Base-by-base conservation (phyloP, 2,888 invertebrate genomes). In the Anoplius nigerrimus region DNA sequence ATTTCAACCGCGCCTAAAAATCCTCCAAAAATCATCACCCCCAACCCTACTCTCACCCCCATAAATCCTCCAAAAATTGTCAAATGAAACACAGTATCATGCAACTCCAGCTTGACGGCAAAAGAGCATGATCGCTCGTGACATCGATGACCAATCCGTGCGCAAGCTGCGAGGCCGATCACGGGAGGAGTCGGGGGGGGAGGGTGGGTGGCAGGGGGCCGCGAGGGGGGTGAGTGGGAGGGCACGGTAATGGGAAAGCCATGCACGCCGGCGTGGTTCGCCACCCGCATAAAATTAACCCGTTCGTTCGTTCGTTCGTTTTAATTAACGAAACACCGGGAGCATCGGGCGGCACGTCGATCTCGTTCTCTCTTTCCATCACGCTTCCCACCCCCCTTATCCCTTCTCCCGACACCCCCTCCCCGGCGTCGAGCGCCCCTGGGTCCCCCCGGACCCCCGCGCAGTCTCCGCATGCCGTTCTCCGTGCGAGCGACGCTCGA, bases 221-320 rank as follows among this genome's bases (percentile, higher is more conserved):
- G 22, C 45, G 61, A 22, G 66, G 60, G 60, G 69, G 60, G 18
- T 66, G 61, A 76, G 69, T 71, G 79, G 75, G 68, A 66, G 69
- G 71, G 82, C 78, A 62, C 75, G 70, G 83, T 87, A 88, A 87
- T 87, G 87, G 86, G 85, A 87, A 87, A 87, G 82, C 85, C 86
- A 84, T 87, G 87, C 87, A 87, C 81, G 81, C 81, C 76, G 77
- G 72, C 77, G 74, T 81, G 74, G 81, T 81, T 85, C 79, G 80
- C 81, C 85, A 84, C 81, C 83, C 86, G 87, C 87, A 88, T 87
- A 87, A 88, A 87, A 87, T 87, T 87, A 87, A 87, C 86, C 85
- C 83, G 85, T 83, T 81, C 83, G 82, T 77, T 75, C 74, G 71
- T 74, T 69, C 75, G 82, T 84, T 85, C 84, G 83, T 86, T 87